Percentiles rank a stretch among this genome's conserved stretches.
These are phyloP conservation scores for Drosophila sulfurigaster DNA, from an alignment of 1,140 invertebrate genomes.

Conservation along the genomic window DNA sequence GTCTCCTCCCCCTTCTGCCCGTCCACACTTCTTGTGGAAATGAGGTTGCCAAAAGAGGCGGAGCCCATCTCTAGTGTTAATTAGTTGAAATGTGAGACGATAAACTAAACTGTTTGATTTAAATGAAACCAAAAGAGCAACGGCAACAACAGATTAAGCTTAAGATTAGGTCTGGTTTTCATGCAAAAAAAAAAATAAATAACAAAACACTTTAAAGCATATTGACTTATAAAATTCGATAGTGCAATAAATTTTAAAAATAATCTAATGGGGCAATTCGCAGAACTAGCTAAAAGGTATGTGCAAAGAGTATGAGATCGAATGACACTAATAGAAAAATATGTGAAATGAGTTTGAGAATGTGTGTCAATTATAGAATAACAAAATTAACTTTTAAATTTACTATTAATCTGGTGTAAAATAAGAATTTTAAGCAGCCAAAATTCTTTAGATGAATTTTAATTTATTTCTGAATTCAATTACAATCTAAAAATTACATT, in stretches of 20 bases:
- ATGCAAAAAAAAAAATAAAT: constrained; percentile 1
- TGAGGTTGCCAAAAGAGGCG: constrained; percentile 66
- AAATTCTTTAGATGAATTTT: no score
- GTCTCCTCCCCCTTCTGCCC: not conserved
- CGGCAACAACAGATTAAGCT: constrained; percentile 5
- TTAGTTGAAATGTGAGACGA: constrained; percentile 82
- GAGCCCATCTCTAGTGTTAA: constrained; percentile 70
- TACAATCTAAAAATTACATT: no score
- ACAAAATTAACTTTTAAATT: no score
- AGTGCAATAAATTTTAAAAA: constrained; percentile 16
- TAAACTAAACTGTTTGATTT: constrained; percentile 82
- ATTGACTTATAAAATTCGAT: constrained; percentile 5
- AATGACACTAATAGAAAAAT: no score
- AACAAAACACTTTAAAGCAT: not conserved
- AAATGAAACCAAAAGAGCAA: constrained; percentile 2
- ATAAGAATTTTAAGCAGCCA: no score
- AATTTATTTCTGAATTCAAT: no score
- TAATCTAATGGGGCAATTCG: not conserved
- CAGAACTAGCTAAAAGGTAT: not conserved
- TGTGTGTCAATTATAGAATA: no score
- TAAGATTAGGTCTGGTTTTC: constrained; percentile 3
- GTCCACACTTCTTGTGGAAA: constrained; percentile 10
- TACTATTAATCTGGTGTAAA: no score
- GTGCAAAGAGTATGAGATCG: not conserved
- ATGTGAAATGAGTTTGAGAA: no score